Evolutionary conservation across 2,888 invertebrate genomes (phyloP).

Genomic region (Apodemia duryi): DNA sequence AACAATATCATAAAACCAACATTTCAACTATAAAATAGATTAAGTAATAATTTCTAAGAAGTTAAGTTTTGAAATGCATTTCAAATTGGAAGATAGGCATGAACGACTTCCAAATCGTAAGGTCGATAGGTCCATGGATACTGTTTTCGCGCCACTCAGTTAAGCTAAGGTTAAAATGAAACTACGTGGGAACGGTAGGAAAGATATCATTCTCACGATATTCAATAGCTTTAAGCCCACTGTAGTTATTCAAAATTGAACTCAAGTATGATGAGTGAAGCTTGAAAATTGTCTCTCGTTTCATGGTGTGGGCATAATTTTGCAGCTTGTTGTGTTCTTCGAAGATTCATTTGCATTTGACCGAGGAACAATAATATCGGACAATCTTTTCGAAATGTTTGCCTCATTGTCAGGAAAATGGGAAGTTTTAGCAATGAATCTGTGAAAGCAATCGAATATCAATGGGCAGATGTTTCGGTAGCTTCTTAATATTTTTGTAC

Average conservation of each 20-base stretch:
- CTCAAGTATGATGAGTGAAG: slow-evolving; percentile 4
- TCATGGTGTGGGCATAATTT: slow-evolving; percentile 10
- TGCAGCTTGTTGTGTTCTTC: slow-evolving; percentile 23
- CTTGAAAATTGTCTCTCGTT: slow-evolving; percentile 18
- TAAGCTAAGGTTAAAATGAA: slow-evolving; percentile 54
- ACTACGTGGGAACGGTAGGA: slow-evolving; percentile 50
- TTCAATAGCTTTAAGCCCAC: slow-evolving; percentile 14
- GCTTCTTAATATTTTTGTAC: slow-evolving; percentile 1
- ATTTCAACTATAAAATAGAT: background rate
- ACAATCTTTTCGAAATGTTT: slow-evolving; percentile 31
- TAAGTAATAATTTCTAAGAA: background rate
- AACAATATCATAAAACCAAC: background rate
- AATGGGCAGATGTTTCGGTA: background rate
- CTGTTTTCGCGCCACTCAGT: slow-evolving; percentile 55
- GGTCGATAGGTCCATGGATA: slow-evolving; percentile 36
- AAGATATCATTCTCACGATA: slow-evolving; percentile 56
- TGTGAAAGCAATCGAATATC: background rate
- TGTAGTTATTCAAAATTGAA: slow-evolving; percentile 18
- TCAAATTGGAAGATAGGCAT: slow-evolving; percentile 22
- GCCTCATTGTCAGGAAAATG: slow-evolving; percentile 21
- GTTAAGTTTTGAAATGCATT: background rate
- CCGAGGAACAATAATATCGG: slow-evolving; percentile 50
- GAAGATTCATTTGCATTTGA: slow-evolving; percentile 53
- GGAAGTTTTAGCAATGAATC: slow-evolving; percentile 11
- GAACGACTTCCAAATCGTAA: slow-evolving; percentile 27